Percentiles rank a stretch among this genome's conserved stretches.
Conservation (phyloP, 2,888 invertebrate genomes). For the Dryadula phaetusa region DNA sequence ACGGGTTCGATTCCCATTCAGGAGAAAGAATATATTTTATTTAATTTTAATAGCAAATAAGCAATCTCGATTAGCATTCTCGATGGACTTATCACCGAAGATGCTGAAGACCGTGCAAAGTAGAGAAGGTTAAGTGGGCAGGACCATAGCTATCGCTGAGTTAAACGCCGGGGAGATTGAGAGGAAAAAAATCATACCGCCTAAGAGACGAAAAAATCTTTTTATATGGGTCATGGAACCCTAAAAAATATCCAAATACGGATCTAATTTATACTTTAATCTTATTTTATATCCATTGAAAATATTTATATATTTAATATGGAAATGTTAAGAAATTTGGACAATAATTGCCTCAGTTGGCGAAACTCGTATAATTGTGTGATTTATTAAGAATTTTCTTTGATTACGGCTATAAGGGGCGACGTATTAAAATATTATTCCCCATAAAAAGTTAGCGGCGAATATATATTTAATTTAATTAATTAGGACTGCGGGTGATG, state of each 20-base stretch:
- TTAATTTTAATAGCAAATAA: no score
- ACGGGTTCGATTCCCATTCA: no score
- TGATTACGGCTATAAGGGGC: not conserved
- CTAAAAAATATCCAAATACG: not conserved
- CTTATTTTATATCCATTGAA: not conserved
- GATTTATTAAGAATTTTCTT: conserved; percentile 1
- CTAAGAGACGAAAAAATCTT: no score
- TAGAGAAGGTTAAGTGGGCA: no score
- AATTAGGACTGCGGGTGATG: conserved; percentile 9
- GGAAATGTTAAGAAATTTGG: not conserved
- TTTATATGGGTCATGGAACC: no score
- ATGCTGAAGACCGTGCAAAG: no score
- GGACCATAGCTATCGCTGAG: no score
- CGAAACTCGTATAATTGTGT: not conserved
- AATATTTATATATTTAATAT: not conserved
- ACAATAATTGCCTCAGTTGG: not conserved
- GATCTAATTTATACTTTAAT: not conserved
- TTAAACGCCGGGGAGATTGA: no score
- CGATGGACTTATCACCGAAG: no score
- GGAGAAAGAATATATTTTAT: no score
- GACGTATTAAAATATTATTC: conserved; percentile 24
- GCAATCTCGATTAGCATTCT: no score
- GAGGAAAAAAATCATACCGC: no score
- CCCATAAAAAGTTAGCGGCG: conserved; percentile 28
- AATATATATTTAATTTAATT: conserved; percentile 27